Percentiles rank a stretch among this genome's conserved stretches.
Evolutionary conservation across 2,888 invertebrate genomes (phyloP).

Genomic region (Scaptomyza reducta): DNA sequence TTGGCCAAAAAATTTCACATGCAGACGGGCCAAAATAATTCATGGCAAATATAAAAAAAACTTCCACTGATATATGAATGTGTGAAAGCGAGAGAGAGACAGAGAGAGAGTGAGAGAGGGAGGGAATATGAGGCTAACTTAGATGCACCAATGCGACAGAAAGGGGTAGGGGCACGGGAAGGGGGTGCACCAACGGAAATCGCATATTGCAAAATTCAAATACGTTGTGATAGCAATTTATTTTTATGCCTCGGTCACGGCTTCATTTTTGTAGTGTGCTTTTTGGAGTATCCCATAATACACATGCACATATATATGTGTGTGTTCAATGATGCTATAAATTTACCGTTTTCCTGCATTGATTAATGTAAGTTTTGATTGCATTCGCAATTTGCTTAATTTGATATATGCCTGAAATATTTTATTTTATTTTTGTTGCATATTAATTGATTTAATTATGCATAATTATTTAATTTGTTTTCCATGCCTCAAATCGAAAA

Average conservation of each 20-base stretch:
- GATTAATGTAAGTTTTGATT: conserved; percentile 63
- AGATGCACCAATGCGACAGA: background rate
- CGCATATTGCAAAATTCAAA: conserved; percentile 60
- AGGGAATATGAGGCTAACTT: no score
- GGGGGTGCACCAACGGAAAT: conserved; percentile 17
- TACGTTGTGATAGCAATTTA: conserved; percentile 70
- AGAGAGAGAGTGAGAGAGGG: background rate
- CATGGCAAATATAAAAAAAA: conserved; percentile 52
- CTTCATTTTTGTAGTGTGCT: conserved; percentile 17
- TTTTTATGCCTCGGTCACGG: conserved; percentile 68
- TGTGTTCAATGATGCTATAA: background rate
- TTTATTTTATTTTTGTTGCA: conserved; percentile 1
- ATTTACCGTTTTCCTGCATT: conserved; percentile 10
- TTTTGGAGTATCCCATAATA: background rate
- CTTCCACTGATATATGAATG: no score
- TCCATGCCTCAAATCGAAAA: background rate
- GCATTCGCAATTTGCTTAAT: conserved; percentile 52
- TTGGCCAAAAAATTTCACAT: conserved; percentile 72
- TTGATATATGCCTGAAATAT: conserved; percentile 12
- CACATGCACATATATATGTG: background rate
- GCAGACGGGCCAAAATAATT: conserved; percentile 69
- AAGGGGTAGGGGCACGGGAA: background rate
- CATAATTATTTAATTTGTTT: conserved; percentile 48
- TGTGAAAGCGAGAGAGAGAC: no score
- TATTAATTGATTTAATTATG: conserved; percentile 55